Evolutionary conservation across 2,888 invertebrate genomes (phyloP), one percentile per base, ranked within the genome.

Genomic region (Sarcophaga caerulescens): DNA sequence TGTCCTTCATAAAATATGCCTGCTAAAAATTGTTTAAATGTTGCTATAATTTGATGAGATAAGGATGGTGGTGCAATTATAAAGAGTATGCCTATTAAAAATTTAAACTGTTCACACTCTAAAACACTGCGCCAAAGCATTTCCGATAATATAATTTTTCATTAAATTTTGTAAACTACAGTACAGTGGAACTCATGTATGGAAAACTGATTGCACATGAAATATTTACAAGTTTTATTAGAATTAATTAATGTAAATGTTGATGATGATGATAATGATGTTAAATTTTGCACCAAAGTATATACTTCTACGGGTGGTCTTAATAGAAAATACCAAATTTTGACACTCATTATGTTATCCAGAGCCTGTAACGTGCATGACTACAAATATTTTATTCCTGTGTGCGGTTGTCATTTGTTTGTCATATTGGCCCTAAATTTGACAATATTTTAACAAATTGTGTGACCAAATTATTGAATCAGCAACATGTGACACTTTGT

Each of bases 401-500:
- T 19, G 12, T 52, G 17, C 21, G 44, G 8, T 63, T 63, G 35
- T 17, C 11, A 69, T 10, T 14, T 60, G 60, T 52, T 73, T 73
- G 12, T 74, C 45, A 69, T 63, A 65, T 10, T 66, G 47, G 21
- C 52, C 60, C 45, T 66, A 35, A 63, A 59, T 79, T 84, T 78
- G 25, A 52, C 52, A 65, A 80, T 63, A 45, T 59, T 52, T 70
- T 45, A 57, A 74, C 75, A 75, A 79, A 75, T 65, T 21, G 47
- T 79, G 69, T 69, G 74, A 69, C 57, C 35, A 47, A 68, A 73
- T 73, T 79, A 66, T 71, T 75, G 17, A 35, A 70, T 65, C 17
- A 25, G 17, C 47, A 65, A 47, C 14, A 79, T 75, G 59, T 75
- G 69, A 35, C 63, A 70, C 25, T 63, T 35, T 69, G 17, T 17